A percentile compares a stretch with the other conserved stretches of the same genome.
Conservation (phyloP, 2,888 invertebrate species). For the Celastrina argiolus region DNA sequence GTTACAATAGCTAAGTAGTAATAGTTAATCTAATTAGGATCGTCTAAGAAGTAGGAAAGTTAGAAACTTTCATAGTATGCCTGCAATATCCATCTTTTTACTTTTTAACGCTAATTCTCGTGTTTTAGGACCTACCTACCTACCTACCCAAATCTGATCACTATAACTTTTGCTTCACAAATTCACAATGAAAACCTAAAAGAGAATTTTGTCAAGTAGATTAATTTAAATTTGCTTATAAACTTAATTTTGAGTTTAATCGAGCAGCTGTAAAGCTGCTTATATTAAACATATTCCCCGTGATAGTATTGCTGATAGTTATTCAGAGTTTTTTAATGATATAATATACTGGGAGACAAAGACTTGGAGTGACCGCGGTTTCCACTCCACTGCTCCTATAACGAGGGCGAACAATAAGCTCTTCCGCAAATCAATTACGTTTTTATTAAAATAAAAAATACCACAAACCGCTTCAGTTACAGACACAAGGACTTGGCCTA, state of each 20-base stretch:
- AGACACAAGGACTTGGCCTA: constrained; percentile 22
- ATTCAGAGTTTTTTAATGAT: constrained; percentile 33
- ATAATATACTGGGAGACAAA: constrained; percentile 30
- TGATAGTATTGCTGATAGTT: background rate
- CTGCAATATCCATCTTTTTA: background rate
- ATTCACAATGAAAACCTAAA: no score
- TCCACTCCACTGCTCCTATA: constrained; percentile 36
- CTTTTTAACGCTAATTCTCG: no score
- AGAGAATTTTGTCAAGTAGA: background rate
- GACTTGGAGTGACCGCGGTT: constrained; percentile 34
- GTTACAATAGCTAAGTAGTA: no score
- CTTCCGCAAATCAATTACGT: constrained; percentile 67
- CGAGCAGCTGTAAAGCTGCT: background rate
- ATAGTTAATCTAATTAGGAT: no score
- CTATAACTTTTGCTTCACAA: no score
- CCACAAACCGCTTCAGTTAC: constrained; percentile 44
- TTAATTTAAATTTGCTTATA: background rate
- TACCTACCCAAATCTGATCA: no score
- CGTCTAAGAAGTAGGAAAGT: no score
- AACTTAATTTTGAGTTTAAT: background rate
- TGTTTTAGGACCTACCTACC: no score
- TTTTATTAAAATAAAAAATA: constrained; percentile 58
- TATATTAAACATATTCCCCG: background rate
- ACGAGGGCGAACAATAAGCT: constrained; percentile 52
- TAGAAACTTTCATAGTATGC: no score